A percentile compares a stretch with the other conserved stretches of the same genome.
These are phyloP conservation scores for Dorcus parallelipipedus DNA, from an alignment of 2,888 invertebrate species.

Conservation along the genomic window DNA sequence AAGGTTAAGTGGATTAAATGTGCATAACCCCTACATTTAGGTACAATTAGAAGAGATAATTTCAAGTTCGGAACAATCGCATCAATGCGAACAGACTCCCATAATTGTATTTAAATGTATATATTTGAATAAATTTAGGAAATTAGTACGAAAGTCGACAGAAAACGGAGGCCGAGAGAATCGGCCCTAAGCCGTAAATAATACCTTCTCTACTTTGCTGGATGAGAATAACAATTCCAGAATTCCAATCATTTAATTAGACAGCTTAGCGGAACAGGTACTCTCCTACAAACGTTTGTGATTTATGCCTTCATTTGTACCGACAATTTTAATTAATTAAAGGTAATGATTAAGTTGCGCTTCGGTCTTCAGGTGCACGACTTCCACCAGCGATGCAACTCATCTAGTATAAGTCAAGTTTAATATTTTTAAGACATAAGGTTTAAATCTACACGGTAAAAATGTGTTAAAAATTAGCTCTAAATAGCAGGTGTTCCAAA, in stretches of 20 bases:
- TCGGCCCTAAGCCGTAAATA: slow-evolving; percentile 13
- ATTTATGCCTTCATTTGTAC: slow-evolving; percentile 22
- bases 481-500: too few relatives aligned
- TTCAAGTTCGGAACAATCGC: not conserved
- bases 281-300: slow-evolving; percentile 12
- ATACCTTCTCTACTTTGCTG: slow-evolving; percentile 5
- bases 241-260: slow-evolving; percentile 13
- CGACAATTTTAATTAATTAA: slow-evolving; percentile 29
- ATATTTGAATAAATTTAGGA: slow-evolving; percentile 8
- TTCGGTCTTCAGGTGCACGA: slow-evolving; percentile 12
- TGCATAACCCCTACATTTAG: too few relatives aligned
- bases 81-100: not conserved
- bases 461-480: too few relatives aligned
- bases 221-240: slow-evolving; percentile 9
- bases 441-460: too few relatives aligned
- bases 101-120: slow-evolving; percentile 5
- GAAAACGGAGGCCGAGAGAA: not conserved
- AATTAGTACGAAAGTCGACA: slow-evolving; percentile 4
- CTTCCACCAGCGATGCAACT: not conserved
- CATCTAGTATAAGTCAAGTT: too few relatives aligned
- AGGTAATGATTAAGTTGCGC: slow-evolving; percentile 22
- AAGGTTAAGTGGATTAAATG: too few relatives aligned
- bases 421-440: too few relatives aligned
- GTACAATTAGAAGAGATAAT: not conserved
- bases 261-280: slow-evolving; percentile 7